A percentile compares a stretch with the other conserved stretches of the same genome.
Conservation (phyloP, 2,888 invertebrate species). For the Eugnorisma glareosa region DNA sequence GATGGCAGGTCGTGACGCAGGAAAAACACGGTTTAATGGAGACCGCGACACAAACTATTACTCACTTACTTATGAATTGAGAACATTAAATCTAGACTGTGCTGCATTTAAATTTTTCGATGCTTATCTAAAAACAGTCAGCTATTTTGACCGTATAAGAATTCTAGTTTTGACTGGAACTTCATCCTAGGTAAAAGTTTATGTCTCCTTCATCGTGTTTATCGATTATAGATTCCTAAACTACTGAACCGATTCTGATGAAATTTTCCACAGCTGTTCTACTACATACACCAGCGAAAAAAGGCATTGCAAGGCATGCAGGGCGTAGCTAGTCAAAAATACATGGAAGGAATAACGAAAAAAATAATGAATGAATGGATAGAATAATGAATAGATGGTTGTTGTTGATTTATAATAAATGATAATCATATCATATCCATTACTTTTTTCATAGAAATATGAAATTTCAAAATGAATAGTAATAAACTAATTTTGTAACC, state of each 20-base stretch:
- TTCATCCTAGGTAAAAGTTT: neutral
- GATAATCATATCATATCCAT: no score
- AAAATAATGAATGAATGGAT: no score
- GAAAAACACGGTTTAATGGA: neutral
- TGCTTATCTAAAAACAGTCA: neutral
- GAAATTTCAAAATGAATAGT: neutral
- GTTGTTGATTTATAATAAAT: no score
- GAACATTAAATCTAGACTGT: neutral
- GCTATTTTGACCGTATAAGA: neutral
- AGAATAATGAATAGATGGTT: no score
- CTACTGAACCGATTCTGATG: no score
- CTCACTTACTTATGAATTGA: neutral
- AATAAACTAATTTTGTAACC: neutral
- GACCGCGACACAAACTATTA: neutral
- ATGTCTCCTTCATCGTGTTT: neutral
- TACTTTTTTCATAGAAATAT: neutral
- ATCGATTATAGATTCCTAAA: neutral
- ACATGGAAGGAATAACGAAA: no score
- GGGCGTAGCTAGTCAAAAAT: neutral
- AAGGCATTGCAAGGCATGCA: no score
- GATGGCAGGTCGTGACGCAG: neutral
- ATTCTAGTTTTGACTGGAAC: neutral
- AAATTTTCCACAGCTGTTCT: no score
- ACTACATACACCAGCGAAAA: neutral
- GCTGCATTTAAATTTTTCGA: neutral